Percentiles rank a stretch among this genome's conserved stretches.
These are phyloP conservation scores for Strongylocentrotus purpuratus DNA, from an alignment of 35 echinoderm and acorn worm genomes.

Conservation along the genomic window DNA sequence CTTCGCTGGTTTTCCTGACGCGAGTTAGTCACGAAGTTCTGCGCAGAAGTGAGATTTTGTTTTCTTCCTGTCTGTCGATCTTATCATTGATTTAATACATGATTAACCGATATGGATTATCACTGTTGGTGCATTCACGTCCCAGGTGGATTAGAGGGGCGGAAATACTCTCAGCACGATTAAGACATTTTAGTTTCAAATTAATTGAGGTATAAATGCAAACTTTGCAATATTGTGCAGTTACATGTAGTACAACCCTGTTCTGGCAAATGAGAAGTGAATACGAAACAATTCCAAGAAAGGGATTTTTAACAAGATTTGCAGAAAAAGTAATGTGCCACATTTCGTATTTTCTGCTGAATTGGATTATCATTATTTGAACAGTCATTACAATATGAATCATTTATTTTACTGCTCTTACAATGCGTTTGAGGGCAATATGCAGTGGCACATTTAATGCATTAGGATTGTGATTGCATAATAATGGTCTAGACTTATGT, in stretches of 20 bases:
- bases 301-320: no score
- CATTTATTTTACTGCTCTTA: no score
- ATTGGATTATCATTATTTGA: no score
- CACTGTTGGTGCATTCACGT: background rate
- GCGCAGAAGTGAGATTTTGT: background rate
- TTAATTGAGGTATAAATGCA: background rate
- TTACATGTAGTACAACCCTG: background rate
- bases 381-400: no score
- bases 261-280: background rate
- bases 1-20: background rate
- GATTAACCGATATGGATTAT: no score
- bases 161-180: background rate
- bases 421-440: no score
- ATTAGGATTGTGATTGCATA: no score
- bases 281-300: background rate
- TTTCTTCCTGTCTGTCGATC: background rate
- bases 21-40: background rate
- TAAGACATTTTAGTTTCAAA: slow-evolving; percentile 36
- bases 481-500: background rate
- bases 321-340: no score
- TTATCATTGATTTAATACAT: background rate
- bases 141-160: background rate
- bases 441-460: no score
- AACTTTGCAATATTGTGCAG: background rate
- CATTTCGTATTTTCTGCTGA: no score